Evolutionary conservation across 2,888 invertebrate species (phyloP), one percentile per base, ranked within the genome.

Genomic region (Pollenia griseotomentosa): DNA sequence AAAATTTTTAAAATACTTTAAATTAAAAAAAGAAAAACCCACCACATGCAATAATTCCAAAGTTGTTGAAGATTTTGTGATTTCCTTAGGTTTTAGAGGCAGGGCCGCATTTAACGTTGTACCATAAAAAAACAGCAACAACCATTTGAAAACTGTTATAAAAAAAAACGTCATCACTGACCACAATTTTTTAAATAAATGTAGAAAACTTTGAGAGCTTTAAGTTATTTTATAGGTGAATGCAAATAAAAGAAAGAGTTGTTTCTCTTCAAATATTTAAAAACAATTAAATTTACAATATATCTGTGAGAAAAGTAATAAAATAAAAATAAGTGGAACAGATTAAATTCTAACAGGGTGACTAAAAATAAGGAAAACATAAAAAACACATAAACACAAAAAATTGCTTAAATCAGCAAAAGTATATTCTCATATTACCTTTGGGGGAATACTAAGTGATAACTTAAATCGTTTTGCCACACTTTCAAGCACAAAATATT

Each of bases 1-100:
- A 33, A 33, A 4, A 33, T 33, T 5, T 33, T 33, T 33, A 33
- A 33, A 33, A 33, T 6, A 33, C 33, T 33, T 33, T 33, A 33
- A 33, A 33, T 33, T 33, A 33, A 4, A 33, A 23, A 33, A 33
- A 6, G 6, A 33, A 33, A 33, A 42, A 73, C 81, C 46, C 48
- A 81, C 81, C 81, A 81, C 73, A 81, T 81, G 81, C n/a, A 81
- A 33, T 14, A 81, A 65, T 65, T 81, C 48, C 48, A 81, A 73
- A 10, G 75, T 65, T 44, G 42, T 57, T 65, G 65, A 19, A 0
- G 46, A 0, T 4, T 57, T 12, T n/a, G 33, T 48, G 3, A 12
- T 9, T 10, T 14, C 16, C 5, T 46, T 7, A 11, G 11, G 0
- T 16, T 81, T 8, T 7, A 70, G n/a, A 19, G 51, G 42, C 16